Evolutionary conservation across 2,113 vertebrate genomes (phyloP).

Genomic region (Aspidoscelis tigris): DNA sequence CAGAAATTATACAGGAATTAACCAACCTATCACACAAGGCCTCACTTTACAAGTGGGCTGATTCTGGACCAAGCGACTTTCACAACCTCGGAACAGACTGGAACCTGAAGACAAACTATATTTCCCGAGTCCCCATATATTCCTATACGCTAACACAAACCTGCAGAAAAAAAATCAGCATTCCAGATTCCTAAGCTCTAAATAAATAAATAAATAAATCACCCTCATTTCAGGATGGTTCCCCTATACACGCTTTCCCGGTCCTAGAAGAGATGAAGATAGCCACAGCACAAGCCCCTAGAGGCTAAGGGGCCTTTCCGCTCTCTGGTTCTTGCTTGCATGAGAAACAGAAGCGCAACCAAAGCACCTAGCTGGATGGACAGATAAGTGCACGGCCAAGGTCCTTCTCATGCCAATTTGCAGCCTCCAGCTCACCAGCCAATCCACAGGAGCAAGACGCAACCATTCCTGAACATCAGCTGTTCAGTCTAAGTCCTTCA

Average conservation of each 20-base stretch:
- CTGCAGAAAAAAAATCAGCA: too few species aligned
- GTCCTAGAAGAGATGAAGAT: conserved; percentile 5
- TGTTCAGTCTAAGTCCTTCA: not conserved
- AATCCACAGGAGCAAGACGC: not conserved
- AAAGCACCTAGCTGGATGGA: not conserved
- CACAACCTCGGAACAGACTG: too few species aligned
- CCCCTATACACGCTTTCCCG: not conserved
- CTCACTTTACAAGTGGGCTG: too few species aligned
- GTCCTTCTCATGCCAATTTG: not conserved
- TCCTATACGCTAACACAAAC: too few species aligned
- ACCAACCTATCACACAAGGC: too few species aligned
- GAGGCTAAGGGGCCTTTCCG: not conserved
- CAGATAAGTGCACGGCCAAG: not conserved
- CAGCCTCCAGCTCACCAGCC: not conserved
- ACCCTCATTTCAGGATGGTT: too few species aligned
- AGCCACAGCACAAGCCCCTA: not conserved
- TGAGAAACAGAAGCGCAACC: not conserved
- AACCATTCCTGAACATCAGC: not conserved
- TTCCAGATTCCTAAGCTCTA: too few species aligned
- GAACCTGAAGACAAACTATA: too few species aligned
- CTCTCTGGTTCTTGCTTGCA: not conserved
- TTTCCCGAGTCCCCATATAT: too few species aligned
- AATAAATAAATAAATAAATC: too few species aligned
- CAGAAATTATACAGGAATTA: too few species aligned
- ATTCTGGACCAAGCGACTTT: too few species aligned